Percentiles rank a stretch among this genome's conserved stretches.
phyloP scores from a whole-genome alignment of 2,888 invertebrate genomes.

The Melinaea marsaeus region DNA sequence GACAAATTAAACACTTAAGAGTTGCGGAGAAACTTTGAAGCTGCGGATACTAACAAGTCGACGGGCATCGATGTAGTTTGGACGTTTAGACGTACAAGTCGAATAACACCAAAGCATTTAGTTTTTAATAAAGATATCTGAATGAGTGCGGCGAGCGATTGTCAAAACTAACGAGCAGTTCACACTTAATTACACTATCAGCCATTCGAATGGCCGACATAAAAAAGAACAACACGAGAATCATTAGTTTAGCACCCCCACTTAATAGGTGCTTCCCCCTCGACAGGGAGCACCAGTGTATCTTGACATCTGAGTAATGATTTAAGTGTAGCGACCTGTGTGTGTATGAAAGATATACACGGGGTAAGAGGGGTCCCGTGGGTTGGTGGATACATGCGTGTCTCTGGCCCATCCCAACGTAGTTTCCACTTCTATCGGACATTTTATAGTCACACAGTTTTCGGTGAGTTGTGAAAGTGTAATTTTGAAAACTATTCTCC shows the following conservation, averaged over 20 bases:
- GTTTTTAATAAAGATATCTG: too few relatives aligned
- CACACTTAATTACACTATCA: conserved; percentile 67
- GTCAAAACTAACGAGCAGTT: conserved; percentile 35
- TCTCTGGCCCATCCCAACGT: conserved; percentile 55
- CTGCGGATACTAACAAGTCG: too few relatives aligned
- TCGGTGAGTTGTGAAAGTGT: conserved; percentile 59
- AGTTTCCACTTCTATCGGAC: conserved; percentile 69
- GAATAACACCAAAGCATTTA: too few relatives aligned
- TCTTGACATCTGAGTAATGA: conserved; percentile 41
- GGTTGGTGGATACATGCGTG: conserved; percentile 56
- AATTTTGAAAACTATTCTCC: conserved; percentile 63
- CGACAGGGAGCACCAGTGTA: conserved; percentile 46
- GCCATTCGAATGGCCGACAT: conserved; percentile 65
- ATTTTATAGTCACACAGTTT: conserved; percentile 72
- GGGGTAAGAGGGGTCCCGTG: conserved; percentile 27
- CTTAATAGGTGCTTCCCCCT: conserved; percentile 72
- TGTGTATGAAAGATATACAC: conserved; percentile 16
- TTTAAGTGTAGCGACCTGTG: conserved; percentile 18
- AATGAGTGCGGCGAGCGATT: not conserved
- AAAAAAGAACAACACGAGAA: conserved; percentile 71
- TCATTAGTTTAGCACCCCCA: conserved; percentile 73
- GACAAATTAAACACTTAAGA: too few relatives aligned
- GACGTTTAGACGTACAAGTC: too few relatives aligned
- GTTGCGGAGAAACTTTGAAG: too few relatives aligned
- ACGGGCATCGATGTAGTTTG: too few relatives aligned